These are phyloP conservation scores for Scaptomyza reducta DNA, from an alignment of 2,888 invertebrate species.

Conservation along the genomic window DNA sequence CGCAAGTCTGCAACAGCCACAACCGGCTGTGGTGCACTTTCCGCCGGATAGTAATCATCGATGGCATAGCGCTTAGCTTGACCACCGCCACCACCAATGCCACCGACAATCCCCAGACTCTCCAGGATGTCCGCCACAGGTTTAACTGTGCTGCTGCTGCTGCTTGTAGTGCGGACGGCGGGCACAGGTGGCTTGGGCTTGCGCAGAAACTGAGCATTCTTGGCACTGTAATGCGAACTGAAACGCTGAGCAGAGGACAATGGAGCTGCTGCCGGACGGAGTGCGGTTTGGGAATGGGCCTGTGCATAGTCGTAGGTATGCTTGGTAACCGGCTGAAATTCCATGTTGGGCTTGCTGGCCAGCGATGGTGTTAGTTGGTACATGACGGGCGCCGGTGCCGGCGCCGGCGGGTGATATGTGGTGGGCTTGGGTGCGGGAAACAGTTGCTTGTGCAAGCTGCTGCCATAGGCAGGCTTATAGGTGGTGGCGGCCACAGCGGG, in stretches of 20 bases:
- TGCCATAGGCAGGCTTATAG: slow-evolving; percentile 84
- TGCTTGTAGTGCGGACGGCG: slow-evolving; percentile 31
- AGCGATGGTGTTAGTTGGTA: slow-evolving; percentile 67
- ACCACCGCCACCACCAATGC: slow-evolving; percentile 40
- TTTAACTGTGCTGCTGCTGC: slow-evolving; percentile 61
- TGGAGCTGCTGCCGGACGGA: slow-evolving; percentile 4
- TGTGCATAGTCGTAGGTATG: slow-evolving; percentile 33
- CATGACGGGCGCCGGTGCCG: slow-evolving; percentile 66
- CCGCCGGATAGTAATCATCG: slow-evolving; percentile 78
- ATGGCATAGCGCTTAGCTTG: slow-evolving; percentile 66
- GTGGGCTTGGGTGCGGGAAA: slow-evolving; percentile 70
- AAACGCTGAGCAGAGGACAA: slow-evolving; percentile 69
- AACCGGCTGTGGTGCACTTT: slow-evolving; percentile 79
- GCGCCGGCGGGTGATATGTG: slow-evolving; percentile 77
- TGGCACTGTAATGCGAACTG: slow-evolving; percentile 85
- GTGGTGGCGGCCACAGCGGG: slow-evolving; percentile 84
- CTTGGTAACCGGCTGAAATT: slow-evolving; percentile 66
- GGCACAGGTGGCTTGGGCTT: slow-evolving; percentile 45
- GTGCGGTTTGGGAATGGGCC: background rate
- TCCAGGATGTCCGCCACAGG: slow-evolving; percentile 81
- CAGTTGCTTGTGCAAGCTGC: slow-evolving; percentile 45
- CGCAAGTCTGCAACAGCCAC: slow-evolving; percentile 79
- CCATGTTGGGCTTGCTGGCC: slow-evolving; percentile 43
- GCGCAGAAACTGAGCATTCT: slow-evolving; percentile 77
- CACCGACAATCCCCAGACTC: slow-evolving; percentile 80